Evolutionary conservation across 2,113 vertebrate genomes (phyloP).

Genomic region (Nettapus auritus): DNA sequence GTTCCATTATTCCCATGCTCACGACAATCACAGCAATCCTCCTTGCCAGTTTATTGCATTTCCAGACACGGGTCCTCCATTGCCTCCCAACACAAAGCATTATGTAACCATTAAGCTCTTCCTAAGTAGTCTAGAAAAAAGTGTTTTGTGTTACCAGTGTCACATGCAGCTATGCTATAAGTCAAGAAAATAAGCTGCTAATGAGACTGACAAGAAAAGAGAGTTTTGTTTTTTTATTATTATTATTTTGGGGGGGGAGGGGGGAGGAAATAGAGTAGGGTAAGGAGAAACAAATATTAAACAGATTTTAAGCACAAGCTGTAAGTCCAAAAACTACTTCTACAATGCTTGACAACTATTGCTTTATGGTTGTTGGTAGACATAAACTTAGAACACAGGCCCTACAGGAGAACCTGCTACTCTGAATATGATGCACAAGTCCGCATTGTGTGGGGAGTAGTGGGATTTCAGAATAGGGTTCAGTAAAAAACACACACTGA

Average conservation of each 20-base stretch:
- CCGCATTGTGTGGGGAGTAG: not conserved
- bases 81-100: not conserved
- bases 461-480: not conserved
- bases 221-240: not conserved
- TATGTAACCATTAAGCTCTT: conserved; percentile 22
- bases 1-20: not conserved
- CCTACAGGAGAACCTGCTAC: not conserved
- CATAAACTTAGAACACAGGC: not conserved
- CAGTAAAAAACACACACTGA: not conserved
- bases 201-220: not conserved
- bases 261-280: not conserved
- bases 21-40: not conserved
- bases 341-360: not conserved
- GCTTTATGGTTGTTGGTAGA: not conserved
- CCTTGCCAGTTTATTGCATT: not conserved
- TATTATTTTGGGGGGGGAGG: not conserved
- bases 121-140: not conserved
- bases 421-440: not conserved
- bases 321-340: not conserved
- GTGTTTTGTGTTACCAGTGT: not conserved
- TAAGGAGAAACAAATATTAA: not conserved
- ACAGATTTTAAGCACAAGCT: not conserved
- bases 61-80: not conserved
- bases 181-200: not conserved
- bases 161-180: accelerated